Percentiles rank a stretch among this genome's conserved stretches.
Evolutionary conservation across 2,797 vertebrate genomes (phyloP).

Genomic region (Mus spretus): DNA sequence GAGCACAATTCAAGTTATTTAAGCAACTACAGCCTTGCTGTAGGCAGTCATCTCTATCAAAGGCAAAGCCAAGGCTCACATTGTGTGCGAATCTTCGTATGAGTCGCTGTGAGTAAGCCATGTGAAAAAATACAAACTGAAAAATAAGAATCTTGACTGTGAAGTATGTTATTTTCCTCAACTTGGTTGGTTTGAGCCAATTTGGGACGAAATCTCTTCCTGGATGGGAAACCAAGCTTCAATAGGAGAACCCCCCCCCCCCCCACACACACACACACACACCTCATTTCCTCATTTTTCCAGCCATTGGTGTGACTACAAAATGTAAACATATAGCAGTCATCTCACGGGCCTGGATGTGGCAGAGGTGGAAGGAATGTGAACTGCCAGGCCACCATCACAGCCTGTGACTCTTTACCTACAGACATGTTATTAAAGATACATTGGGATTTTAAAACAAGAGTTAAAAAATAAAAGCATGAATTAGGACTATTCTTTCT

Average conservation of each 20-base stretch:
- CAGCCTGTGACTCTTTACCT: not conserved
- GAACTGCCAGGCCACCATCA: not conserved
- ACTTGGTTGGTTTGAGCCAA: constrained; percentile 1
- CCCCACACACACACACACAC: no score
- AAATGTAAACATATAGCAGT: not conserved
- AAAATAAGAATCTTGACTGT: not conserved
- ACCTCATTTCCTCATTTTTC: not conserved
- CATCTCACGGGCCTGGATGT: not conserved
- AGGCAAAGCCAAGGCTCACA: not conserved
- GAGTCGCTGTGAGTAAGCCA: not conserved
- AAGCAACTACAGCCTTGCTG: not conserved
- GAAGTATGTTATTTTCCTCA: not conserved
- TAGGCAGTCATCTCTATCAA: not conserved
- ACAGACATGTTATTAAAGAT: not conserved
- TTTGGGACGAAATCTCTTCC: constrained; percentile 1
- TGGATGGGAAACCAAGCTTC: not conserved
- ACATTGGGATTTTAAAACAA: not conserved
- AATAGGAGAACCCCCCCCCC: not conserved
- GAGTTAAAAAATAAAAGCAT: not conserved
- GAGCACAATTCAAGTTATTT: not conserved
- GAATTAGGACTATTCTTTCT: not conserved
- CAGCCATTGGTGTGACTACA: not conserved
- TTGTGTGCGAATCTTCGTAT: not conserved
- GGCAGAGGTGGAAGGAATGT: not conserved
- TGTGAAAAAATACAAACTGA: not conserved